Conservation (phyloP, 2,797 vertebrate species). For the Spondyliosoma cantharus region DNA sequence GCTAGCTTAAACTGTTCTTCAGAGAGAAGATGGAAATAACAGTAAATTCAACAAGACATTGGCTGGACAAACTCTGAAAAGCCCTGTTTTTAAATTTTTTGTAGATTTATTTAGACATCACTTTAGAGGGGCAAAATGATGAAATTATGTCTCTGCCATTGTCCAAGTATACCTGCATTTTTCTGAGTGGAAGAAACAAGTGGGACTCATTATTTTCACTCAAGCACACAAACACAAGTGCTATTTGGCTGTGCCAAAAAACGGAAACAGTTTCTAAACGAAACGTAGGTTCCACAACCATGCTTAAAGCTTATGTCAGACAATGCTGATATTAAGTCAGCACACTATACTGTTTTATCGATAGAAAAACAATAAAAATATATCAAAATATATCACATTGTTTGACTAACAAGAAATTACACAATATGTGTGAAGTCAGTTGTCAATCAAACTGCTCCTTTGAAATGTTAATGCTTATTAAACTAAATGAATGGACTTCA, state of each 20-base stretch:
- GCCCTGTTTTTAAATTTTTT: conserved; percentile 13
- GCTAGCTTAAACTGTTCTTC: conserved; percentile 17
- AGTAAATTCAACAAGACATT: conserved; percentile 24
- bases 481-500: too few species aligned
- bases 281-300: neutral
- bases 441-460: too few species aligned
- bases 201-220: neutral
- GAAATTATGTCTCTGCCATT: conserved; percentile 4
- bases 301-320: neutral
- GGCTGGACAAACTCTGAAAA: conserved; percentile 25
- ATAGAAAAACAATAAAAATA: neutral
- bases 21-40: conserved; percentile 36
- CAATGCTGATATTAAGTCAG: neutral
- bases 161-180: neutral
- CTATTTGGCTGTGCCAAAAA: neutral
- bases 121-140: neutral
- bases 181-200: neutral
- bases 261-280: neutral
- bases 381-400: too few species aligned
- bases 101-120: conserved; percentile 13
- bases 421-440: too few species aligned
- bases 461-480: too few species aligned
- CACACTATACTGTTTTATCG: neutral
- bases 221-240: too few species aligned
- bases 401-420: too few species aligned